Conservation (phyloP, 2,888 invertebrate genomes). For the Odontocerum albicorne region DNA sequence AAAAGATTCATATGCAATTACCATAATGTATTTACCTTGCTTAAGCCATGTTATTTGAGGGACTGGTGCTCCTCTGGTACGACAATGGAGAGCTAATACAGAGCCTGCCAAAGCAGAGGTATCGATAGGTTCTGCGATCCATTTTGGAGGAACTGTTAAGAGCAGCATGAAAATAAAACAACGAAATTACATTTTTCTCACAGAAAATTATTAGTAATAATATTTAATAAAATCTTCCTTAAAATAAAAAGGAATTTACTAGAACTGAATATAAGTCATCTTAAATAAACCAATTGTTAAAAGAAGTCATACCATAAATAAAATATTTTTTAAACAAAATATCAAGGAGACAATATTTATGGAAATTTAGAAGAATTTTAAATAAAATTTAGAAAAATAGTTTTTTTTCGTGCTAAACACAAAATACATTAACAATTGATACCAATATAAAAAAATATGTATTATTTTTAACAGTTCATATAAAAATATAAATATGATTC, state of each 20-base stretch:
- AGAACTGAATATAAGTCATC: too few species aligned
- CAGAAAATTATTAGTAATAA: too few species aligned
- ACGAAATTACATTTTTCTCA: too few species aligned
- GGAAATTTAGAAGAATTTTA: too few species aligned
- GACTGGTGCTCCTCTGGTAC: conserved; percentile 74
- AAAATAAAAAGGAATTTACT: too few species aligned
- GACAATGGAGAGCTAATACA: conserved; percentile 67
- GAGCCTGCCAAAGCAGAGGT: conserved; percentile 73
- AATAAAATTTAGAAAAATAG: too few species aligned
- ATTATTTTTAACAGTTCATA: too few species aligned
- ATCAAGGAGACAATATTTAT: too few species aligned
- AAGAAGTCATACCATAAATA: background rate
- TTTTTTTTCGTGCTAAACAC: too few species aligned
- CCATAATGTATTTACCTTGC: conserved; percentile 55
- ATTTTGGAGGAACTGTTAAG: conserved; percentile 72
- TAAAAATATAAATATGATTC: too few species aligned
- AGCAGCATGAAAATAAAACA: conserved; percentile 30
- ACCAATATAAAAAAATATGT: conserved; percentile 35
- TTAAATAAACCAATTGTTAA: background rate
- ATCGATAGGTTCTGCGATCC: conserved; percentile 72
- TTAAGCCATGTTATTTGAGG: conserved; percentile 74
- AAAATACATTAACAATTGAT: conserved; percentile 29
- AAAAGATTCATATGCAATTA: background rate
- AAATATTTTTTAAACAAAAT: too few species aligned
- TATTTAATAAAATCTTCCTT: too few species aligned